phyloP scores from a whole-genome alignment of 1,140 invertebrate species.

The Goniozus legneri region DNA sequence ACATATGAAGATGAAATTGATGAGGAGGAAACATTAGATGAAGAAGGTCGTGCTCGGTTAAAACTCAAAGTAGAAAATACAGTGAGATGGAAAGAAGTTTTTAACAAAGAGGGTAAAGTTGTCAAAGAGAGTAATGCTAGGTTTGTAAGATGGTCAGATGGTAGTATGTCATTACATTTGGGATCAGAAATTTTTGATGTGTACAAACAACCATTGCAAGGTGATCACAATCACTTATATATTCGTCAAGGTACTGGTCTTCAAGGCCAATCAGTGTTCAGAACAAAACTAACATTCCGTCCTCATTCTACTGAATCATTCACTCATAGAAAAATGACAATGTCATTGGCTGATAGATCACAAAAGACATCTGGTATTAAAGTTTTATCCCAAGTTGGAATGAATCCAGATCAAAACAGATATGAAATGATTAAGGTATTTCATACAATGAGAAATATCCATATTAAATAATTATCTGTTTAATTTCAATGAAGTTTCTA shows the following conservation, averaged over 20 bases:
- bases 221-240: constrained; percentile 72
- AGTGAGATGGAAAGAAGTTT: constrained; percentile 88
- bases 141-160: constrained; percentile 96
- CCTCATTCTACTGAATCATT: constrained; percentile 98
- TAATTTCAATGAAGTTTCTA: constrained; percentile 1
- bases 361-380: constrained; percentile 95
- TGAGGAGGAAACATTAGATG: constrained; percentile 96
- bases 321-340: constrained; percentile 97
- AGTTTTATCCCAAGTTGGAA: constrained; percentile 89
- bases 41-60: constrained; percentile 90
- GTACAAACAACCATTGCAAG: constrained; percentile 85
- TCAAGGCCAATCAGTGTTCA: constrained; percentile 95
- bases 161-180: constrained; percentile 94
- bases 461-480: constrained; percentile 10
- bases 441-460: constrained; percentile 1
- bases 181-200: constrained; percentile 98
- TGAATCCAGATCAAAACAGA: constrained; percentile 89
- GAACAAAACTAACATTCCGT: constrained; percentile 94
- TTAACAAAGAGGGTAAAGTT: constrained; percentile 80
- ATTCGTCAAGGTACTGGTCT: constrained; percentile 96
- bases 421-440: constrained; percentile 83
- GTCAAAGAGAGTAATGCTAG: constrained; percentile 93
- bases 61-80: constrained; percentile 97
- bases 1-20: constrained; percentile 99
- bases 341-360: constrained; percentile 95